Conservation (phyloP, 2,797 vertebrate genomes). For the Poecile montanus region DNA sequence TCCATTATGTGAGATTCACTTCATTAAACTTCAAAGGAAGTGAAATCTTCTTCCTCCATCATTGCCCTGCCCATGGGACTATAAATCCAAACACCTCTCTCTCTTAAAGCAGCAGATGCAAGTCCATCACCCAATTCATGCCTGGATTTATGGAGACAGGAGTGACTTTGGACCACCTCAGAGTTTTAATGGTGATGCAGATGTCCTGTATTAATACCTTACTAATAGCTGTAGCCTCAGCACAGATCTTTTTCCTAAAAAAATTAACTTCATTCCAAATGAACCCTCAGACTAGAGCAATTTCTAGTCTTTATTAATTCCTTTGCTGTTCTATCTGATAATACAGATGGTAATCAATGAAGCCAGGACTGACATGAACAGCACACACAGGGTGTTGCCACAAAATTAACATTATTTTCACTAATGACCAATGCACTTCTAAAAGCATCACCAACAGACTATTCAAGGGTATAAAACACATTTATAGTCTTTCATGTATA, state of each 20-base stretch:
- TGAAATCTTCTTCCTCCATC: neutral
- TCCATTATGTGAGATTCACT: neutral
- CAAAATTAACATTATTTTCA: slow-evolving; percentile 50
- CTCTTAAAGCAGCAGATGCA: neutral
- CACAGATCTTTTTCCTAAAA: neutral
- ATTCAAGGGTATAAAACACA: slow-evolving; percentile 53
- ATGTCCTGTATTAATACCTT: neutral
- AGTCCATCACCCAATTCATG: neutral
- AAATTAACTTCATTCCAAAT: neutral
- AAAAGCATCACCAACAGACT: slow-evolving; percentile 56
- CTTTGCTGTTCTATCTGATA: slow-evolving; percentile 25
- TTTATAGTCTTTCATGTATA: slow-evolving; percentile 59
- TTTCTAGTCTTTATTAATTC: slow-evolving; percentile 25
- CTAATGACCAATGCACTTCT: slow-evolving; percentile 44
- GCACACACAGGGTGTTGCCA: neutral
- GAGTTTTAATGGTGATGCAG: neutral
- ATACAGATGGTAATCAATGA: neutral
- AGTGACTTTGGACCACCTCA: neutral
- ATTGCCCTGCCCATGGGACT: neutral
- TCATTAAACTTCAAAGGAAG: slow-evolving; percentile 18
- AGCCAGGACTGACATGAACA: slow-evolving; percentile 6
- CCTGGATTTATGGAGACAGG: neutral
- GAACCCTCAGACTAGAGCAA: neutral
- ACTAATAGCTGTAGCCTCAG: neutral
- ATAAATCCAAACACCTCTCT: neutral